phyloP scores from a whole-genome alignment of 1,140 invertebrate species.

The Pogonomyrmex californicus region DNA sequence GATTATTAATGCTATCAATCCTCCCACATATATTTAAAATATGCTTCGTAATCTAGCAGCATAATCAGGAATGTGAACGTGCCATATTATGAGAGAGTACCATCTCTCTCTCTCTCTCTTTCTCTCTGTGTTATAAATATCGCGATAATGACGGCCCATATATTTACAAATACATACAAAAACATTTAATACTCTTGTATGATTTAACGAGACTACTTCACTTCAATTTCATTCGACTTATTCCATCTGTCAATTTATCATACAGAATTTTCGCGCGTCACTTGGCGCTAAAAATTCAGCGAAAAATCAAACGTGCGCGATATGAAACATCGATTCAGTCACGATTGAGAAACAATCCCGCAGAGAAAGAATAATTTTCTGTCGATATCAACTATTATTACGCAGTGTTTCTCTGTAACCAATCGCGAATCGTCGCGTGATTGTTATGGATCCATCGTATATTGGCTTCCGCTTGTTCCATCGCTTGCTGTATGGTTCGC shows the following conservation, averaged over 20 bases:
- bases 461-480: constrained; percentile 93
- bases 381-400: constrained; percentile 67
- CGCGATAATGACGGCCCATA: constrained; percentile 60
- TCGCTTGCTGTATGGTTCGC: constrained; percentile 91
- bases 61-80: constrained; percentile 35
- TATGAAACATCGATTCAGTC: too few species aligned
- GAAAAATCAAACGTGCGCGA: background rate
- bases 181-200: constrained; percentile 64
- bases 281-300: background rate
- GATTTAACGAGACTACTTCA: background rate
- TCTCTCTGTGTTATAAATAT: constrained; percentile 37
- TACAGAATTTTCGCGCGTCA: background rate
- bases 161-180: constrained; percentile 80
- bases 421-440: constrained; percentile 91
- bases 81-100: background rate
- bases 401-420: constrained; percentile 87
- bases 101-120: background rate
- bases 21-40: constrained; percentile 9
- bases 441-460: constrained; percentile 93
- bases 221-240: background rate
- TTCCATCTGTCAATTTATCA: background rate
- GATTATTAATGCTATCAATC: constrained; percentile 3
- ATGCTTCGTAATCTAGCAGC: background rate
- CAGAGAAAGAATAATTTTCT: background rate
- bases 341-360: background rate